Evolutionary conservation across 2,888 invertebrate genomes (phyloP), one percentile per base, ranked within the genome.

Genomic region (Mythimna impura): DNA sequence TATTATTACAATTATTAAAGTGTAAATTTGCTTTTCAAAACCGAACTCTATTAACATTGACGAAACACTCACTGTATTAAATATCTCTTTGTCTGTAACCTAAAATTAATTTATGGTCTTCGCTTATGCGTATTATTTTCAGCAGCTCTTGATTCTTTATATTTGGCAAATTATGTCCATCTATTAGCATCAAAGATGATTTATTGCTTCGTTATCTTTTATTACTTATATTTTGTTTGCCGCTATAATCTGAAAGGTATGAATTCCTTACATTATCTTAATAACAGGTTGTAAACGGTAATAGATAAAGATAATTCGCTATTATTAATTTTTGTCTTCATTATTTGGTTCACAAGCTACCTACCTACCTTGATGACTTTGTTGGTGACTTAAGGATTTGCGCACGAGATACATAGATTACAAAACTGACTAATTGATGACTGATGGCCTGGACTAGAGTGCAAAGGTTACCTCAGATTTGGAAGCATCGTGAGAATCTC

Each of bases 191-290:
- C 30, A 25, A 62, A 2, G 1, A 22, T 47, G 54, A 40, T 55
- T 61, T 55, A 60, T 47, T 30, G 20, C 55, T 30, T 61, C 36
- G 22, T 61, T 20, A 68, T 62, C 30, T 69, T 58, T 76, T 76
- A 67, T 62, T 55, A 12, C 22, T 36, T 34, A 50, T 77, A 50
- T 77, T 60, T 54, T 60, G 54, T 78, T 72, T 65, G 43, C 57
- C 43, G 9, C 10, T 20, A 3, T 62, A 63, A 75, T 78, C 57
- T 58, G n/a, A 58, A 78, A 71, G 57, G 36, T 36, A 55, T 61
- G 60, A 57, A 52, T n/a, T n/a, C n/a, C 78, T 52, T 70, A 75
- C 6, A 17, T 62, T 40, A 78, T 70, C 71, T 62, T 67, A 76
- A 55, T 67, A 67, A 54, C 34, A 54, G 47, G 62, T 71, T 57